phyloP scores from a whole-genome alignment of 2,113 vertebrate genomes.

The Gallinago jamesoni region DNA sequence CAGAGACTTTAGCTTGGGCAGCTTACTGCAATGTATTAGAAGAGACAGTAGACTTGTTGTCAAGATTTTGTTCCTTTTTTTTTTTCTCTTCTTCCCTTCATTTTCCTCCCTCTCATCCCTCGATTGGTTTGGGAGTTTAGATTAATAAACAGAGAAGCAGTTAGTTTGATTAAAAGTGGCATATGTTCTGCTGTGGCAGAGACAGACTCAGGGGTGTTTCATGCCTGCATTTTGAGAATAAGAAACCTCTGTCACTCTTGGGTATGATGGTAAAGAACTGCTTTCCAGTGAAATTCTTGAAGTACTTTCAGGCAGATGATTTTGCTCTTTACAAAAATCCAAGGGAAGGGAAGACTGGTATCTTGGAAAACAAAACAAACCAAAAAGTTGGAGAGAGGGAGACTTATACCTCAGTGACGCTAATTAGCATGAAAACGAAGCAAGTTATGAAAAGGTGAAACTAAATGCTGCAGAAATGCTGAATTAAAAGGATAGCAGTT shows the following conservation, averaged over 20 bases:
- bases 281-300: background rate
- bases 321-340: background rate
- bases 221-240: background rate
- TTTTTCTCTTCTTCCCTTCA: background rate
- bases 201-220: background rate
- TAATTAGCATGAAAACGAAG: background rate
- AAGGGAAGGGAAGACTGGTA: background rate
- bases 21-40: background rate
- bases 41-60: background rate
- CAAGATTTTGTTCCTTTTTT: background rate
- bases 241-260: background rate
- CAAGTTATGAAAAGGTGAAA: background rate
- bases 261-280: background rate
- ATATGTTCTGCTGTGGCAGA: background rate
- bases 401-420: background rate
- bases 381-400: background rate
- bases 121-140: background rate
- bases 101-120: background rate
- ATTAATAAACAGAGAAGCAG: slow-evolving; percentile 24
- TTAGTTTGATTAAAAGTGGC: slow-evolving; percentile 38
- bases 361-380: background rate
- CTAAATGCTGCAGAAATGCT: background rate
- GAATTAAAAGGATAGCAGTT: background rate
- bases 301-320: background rate
- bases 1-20: background rate